These are phyloP conservation scores for Proales similis DNA, from an alignment of 1,140 invertebrate genomes.

Conservation along the genomic window DNA sequence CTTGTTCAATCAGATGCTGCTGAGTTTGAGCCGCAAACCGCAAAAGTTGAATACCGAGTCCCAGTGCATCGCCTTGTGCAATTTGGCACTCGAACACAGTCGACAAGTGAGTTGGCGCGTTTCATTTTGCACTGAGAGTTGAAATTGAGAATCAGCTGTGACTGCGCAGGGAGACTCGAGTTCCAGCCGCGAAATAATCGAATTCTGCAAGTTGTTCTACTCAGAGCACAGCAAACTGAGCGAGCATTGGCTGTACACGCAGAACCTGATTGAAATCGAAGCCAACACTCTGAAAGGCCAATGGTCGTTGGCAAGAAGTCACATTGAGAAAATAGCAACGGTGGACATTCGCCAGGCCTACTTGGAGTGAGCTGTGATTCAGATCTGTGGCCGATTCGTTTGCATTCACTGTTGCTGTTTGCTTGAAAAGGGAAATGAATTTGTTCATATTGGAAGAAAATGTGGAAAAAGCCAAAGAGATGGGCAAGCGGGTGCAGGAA, in stretches of 20 bases:
- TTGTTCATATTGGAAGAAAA: slow-evolving; percentile 24
- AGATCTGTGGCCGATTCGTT: slow-evolving; percentile 1
- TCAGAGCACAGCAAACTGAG: slow-evolving; percentile 19
- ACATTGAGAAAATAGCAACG: slow-evolving; percentile 24
- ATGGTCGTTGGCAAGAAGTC: slow-evolving; percentile 10
- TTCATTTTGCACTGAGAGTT: background rate
- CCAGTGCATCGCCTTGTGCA: slow-evolving; percentile 33
- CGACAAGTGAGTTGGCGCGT: slow-evolving; percentile 1
- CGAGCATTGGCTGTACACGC: slow-evolving; percentile 31
- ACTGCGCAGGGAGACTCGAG: background rate
- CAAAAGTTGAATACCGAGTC: slow-evolving; percentile 30
- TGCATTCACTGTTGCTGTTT: background rate
- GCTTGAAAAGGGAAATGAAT: slow-evolving; percentile 35
- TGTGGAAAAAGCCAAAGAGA: slow-evolving; percentile 32
- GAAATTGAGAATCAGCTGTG: background rate
- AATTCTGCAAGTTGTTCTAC: slow-evolving; percentile 22
- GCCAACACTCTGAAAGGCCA: slow-evolving; percentile 2
- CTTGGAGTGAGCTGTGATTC: slow-evolving; percentile 2
- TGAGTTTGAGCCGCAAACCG: slow-evolving; percentile 16
- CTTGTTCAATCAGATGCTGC: slow-evolving; percentile 28
- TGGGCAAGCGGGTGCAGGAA: slow-evolving; percentile 7
- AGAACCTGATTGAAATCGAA: slow-evolving; percentile 34
- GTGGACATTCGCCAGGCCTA: slow-evolving; percentile 23
- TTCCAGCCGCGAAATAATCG: background rate
- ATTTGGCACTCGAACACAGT: slow-evolving; percentile 4